Evolutionary conservation across 2,888 invertebrate species (phyloP).

Genomic region (Trilocha varians): DNA sequence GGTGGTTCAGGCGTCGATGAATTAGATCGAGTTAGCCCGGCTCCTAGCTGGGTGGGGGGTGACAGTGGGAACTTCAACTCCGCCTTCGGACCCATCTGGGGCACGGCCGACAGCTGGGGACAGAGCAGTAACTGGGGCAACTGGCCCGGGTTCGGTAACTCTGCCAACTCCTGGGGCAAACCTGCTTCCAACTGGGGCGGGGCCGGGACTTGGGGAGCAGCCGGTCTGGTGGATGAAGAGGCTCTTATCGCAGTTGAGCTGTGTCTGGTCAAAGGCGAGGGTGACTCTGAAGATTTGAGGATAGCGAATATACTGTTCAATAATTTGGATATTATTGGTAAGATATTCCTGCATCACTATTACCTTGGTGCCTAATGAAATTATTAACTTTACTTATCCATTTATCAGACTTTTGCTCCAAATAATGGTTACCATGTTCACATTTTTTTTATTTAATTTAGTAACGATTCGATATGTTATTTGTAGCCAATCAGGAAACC

Average conservation of each 20-base stretch:
- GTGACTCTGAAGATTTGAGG: slow-evolving; percentile 72
- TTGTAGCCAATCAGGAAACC: slow-evolving; percentile 92
- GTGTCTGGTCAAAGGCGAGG: slow-evolving; percentile 57
- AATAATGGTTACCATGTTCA: too few relatives aligned
- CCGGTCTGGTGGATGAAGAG: slow-evolving; percentile 86
- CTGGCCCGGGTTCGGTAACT: slow-evolving; percentile 77
- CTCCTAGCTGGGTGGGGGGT: slow-evolving; percentile 30
- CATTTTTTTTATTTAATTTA: neutral
- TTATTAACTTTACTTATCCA: too few relatives aligned
- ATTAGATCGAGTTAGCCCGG: slow-evolving; percentile 31
- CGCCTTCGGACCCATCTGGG: slow-evolving; percentile 6
- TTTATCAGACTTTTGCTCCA: too few relatives aligned
- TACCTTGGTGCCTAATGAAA: too few relatives aligned
- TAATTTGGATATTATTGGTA: slow-evolving; percentile 94
- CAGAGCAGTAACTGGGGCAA: slow-evolving; percentile 78
- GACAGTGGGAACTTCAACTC: slow-evolving; percentile 10
- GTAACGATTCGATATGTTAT: neutral
- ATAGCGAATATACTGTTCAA: slow-evolving; percentile 94
- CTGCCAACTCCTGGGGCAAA: slow-evolving; percentile 80
- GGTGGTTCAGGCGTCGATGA: slow-evolving; percentile 12
- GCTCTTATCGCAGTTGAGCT: slow-evolving; percentile 79
- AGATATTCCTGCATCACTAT: slow-evolving; percentile 19
- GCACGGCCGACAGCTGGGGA: slow-evolving; percentile 73
- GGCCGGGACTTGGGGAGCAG: slow-evolving; percentile 33
- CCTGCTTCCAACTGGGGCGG: slow-evolving; percentile 73